Percentiles rank a stretch among this genome's conserved stretches.
These are phyloP conservation scores for Arctopsyche grandis DNA, from an alignment of 1,140 invertebrate genomes.

Conservation along the genomic window DNA sequence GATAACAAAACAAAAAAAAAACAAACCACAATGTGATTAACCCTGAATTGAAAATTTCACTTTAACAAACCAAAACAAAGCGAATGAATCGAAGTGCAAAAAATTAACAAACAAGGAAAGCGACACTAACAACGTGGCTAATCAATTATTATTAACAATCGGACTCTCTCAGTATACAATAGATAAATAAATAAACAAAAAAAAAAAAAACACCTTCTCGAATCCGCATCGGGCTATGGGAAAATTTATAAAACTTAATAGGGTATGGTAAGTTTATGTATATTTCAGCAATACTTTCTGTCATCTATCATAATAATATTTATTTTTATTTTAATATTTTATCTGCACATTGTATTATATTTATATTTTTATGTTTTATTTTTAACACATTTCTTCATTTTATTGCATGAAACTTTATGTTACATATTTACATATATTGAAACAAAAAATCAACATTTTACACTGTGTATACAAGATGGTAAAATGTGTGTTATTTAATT, in stretches of 20 bases:
- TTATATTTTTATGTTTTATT: too few species aligned
- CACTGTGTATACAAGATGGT: too few species aligned
- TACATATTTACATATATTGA: too few species aligned
- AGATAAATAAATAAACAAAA: not conserved
- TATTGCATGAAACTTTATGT: too few species aligned
- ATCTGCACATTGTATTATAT: too few species aligned
- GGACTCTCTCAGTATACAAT: too few species aligned
- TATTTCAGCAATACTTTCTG: too few species aligned
- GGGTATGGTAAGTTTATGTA: too few species aligned
- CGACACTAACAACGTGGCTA: conserved; percentile 2
- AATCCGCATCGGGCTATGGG: conserved; percentile 41
- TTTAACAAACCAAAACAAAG: not conserved
- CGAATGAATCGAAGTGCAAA: not conserved
- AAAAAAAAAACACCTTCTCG: not conserved
- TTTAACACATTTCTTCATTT: too few species aligned
- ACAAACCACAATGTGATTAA: not conserved
- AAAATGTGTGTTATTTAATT: too few species aligned
- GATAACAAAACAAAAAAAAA: not conserved
- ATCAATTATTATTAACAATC: conserved; percentile 12
- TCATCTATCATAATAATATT: not conserved
- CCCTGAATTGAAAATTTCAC: not conserved
- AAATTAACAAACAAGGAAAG: conserved; percentile 3
- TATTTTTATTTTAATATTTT: conserved; percentile 1
- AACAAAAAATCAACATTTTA: too few species aligned
- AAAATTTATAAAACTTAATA: too few species aligned